Conservation (phyloP, 92 coral and sea anemone genomes). For the Parazoanthus darwini region DNA sequence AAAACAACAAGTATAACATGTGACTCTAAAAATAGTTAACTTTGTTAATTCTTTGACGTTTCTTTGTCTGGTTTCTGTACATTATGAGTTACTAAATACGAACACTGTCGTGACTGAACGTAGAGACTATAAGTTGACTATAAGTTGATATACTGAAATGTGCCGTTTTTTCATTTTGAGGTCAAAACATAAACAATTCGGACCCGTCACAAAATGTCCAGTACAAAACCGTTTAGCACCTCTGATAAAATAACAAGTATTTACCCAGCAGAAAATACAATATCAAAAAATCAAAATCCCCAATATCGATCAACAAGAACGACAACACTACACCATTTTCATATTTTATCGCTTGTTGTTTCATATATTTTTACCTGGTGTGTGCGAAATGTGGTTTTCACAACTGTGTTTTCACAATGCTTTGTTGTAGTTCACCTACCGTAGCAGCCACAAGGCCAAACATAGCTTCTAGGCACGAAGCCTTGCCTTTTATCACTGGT, state of each 20-base stretch:
- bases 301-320: not conserved
- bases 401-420: not conserved
- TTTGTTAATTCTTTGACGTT: not conserved
- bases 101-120: not conserved
- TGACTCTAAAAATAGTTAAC: not conserved
- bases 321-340: not conserved
- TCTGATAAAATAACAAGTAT: no score
- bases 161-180: not conserved
- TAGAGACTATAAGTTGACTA: not conserved
- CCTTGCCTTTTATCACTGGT: constrained; percentile 48
- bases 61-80: not conserved
- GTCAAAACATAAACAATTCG: not conserved
- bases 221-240: not conserved
- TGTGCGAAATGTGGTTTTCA: not conserved
- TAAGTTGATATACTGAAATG: not conserved
- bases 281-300: not conserved
- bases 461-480: constrained; percentile 60
- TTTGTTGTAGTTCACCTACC: constrained; percentile 40
- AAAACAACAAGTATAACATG: not conserved
- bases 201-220: not conserved
- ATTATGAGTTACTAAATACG: not conserved
- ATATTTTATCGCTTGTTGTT: not conserved
- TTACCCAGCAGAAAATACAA: not conserved
- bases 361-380: not conserved
- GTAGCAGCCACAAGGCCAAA: constrained; percentile 72